These are phyloP conservation scores for Trichoplusia ni DNA, from an alignment of 1,140 invertebrate species.

Conservation along the genomic window DNA sequence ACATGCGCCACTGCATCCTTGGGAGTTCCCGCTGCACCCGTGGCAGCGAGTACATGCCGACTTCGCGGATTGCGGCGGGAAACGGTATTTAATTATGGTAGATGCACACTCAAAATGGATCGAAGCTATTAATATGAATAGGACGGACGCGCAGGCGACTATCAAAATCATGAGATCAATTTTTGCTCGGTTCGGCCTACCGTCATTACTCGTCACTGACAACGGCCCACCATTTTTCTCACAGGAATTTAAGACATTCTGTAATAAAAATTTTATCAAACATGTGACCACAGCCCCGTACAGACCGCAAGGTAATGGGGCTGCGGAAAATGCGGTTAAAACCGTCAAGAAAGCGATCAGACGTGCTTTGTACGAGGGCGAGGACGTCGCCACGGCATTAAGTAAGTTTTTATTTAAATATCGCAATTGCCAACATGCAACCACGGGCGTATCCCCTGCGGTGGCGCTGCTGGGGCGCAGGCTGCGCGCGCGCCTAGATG, in stretches of 20 bases:
- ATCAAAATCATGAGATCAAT: not conserved
- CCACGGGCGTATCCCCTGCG: slow-evolving; percentile 34
- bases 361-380: slow-evolving; percentile 28
- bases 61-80: slow-evolving; percentile 30
- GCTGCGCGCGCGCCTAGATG: slow-evolving; percentile 37
- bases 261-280: slow-evolving; percentile 37
- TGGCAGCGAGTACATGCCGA: slow-evolving; percentile 45
- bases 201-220: slow-evolving; percentile 44
- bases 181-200: slow-evolving; percentile 40
- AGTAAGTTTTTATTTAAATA: slow-evolving; percentile 43
- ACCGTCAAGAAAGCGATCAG: slow-evolving; percentile 54
- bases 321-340: slow-evolving; percentile 54
- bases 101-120: slow-evolving; percentile 48
- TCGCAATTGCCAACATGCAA: slow-evolving; percentile 40
- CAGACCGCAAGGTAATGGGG: slow-evolving; percentile 47
- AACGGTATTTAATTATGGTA: slow-evolving; percentile 31
- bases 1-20: slow-evolving; percentile 8
- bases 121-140: slow-evolving; percentile 17
- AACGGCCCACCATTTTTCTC: slow-evolving; percentile 40
- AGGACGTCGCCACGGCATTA: slow-evolving; percentile 21
- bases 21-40: slow-evolving; percentile 31
- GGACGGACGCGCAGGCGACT: not conserved
- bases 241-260: slow-evolving; percentile 41
- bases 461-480: slow-evolving; percentile 40
- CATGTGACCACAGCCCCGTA: slow-evolving; percentile 46